Conservation (phyloP, 2,113 vertebrate species). For the Donacobius atricapilla region DNA sequence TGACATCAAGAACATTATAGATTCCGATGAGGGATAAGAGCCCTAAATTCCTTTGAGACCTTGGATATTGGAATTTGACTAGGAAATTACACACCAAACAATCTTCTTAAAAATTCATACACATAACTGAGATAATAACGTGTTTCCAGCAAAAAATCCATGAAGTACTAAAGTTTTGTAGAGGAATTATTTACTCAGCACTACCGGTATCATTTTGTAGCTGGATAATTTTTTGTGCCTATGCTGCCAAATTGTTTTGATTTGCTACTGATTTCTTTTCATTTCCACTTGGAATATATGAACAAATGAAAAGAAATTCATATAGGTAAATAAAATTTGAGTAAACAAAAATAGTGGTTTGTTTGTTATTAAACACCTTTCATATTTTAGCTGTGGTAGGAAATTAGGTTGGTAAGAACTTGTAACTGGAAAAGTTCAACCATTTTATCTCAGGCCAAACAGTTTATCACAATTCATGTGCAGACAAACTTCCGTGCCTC, state of each 20-base stretch:
- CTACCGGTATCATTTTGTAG: neutral
- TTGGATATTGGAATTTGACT: slow-evolving; percentile 25
- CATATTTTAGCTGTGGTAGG: neutral
- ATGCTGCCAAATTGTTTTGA: neutral
- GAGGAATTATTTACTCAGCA: slow-evolving; percentile 5
- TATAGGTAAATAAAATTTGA: neutral
- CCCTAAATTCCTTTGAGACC: neutral
- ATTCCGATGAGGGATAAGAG: neutral
- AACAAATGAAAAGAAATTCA: slow-evolving; percentile 12
- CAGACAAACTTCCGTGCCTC: neutral
- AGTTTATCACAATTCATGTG: neutral
- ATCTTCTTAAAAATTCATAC: slow-evolving; percentile 32
- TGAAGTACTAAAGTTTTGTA: neutral
- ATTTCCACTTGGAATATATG: neutral
- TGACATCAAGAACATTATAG: neutral
- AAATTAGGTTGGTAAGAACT: slow-evolving; percentile 1
- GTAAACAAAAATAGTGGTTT: slow-evolving; percentile 1
- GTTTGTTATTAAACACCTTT: neutral
- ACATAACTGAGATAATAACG: slow-evolving; percentile 31
- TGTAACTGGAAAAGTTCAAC: neutral
- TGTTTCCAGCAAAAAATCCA: slow-evolving; percentile 6
- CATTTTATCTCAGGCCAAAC: slow-evolving; percentile 33
- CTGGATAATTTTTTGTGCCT: neutral
- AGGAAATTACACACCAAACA: slow-evolving; percentile 34
- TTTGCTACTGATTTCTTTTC: slow-evolving; percentile 1